Percentiles rank a stretch among this genome's conserved stretches.
phyloP scores from a whole-genome alignment of 1,140 invertebrate species.

The Dreissena polymorpha region DNA sequence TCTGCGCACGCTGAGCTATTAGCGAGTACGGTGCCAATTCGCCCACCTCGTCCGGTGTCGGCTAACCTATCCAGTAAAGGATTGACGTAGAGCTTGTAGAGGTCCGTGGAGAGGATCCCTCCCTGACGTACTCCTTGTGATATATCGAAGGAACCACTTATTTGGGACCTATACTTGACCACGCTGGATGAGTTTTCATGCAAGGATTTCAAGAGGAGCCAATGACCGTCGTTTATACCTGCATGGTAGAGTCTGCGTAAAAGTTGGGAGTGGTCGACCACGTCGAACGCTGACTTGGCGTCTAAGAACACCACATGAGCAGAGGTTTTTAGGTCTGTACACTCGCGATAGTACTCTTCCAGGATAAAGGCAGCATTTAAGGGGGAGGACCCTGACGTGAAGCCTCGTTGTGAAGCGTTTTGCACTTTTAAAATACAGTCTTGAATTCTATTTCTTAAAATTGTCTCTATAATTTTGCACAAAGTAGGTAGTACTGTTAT shows the following conservation, averaged over 20 bases:
- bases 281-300: conserved; percentile 37
- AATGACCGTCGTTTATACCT: conserved; percentile 5
- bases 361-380: conserved; percentile 22
- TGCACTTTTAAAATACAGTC: background rate
- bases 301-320: conserved; percentile 14
- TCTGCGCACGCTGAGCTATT: conserved; percentile 26
- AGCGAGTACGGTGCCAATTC: background rate
- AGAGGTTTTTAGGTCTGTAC: background rate
- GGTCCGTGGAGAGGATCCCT: conserved; percentile 22
- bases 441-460: conserved; percentile 29
- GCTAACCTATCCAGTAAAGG: conserved; percentile 9
- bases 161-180: background rate
- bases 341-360: conserved; percentile 18
- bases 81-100: conserved; percentile 30
- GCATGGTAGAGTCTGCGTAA: conserved; percentile 22
- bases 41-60: background rate
- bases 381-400: conserved; percentile 9
- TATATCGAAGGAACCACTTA: background rate
- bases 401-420: conserved; percentile 11
- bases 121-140: conserved; percentile 24
- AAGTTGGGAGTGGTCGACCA: conserved; percentile 18
- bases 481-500: conserved; percentile 37
- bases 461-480: conserved; percentile 29
- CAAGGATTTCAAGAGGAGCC: conserved; percentile 21
- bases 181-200: conserved; percentile 4